Percentiles rank a stretch among this genome's conserved stretches.
Evolutionary conservation across 2,113 vertebrate species (phyloP).

Genomic region (Odobenus rosmarus): DNA sequence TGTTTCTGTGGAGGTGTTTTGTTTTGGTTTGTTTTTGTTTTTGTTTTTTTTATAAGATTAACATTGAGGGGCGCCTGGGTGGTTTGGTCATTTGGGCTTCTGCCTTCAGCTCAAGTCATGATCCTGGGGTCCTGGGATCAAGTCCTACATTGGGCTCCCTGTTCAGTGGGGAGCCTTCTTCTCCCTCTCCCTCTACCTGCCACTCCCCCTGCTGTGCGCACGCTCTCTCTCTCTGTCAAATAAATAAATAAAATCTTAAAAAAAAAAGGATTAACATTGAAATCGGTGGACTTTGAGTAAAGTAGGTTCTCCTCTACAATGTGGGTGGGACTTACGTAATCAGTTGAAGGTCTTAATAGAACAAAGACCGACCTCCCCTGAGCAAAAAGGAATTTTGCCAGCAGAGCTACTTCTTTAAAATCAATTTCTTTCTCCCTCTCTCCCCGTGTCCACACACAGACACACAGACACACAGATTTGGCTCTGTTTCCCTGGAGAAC

Average conservation of each 20-base stretch:
- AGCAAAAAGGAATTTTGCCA: not conserved
- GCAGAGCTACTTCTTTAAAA: not conserved
- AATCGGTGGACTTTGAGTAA: not conserved
- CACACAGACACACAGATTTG: not conserved
- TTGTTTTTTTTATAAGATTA: not conserved
- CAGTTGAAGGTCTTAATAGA: not conserved
- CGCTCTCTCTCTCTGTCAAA: not conserved
- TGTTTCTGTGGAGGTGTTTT: not conserved
- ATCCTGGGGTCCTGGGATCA: not conserved
- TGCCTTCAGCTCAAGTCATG: not conserved
- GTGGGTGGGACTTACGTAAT: not conserved
- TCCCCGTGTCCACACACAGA: not conserved
- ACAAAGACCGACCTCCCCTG: not conserved
- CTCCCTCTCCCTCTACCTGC: not conserved
- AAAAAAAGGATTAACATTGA: not conserved
- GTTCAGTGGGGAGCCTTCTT: not conserved
- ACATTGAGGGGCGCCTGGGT: not conserved
- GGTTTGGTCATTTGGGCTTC: not conserved
- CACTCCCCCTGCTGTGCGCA: not conserved
- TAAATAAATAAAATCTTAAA: not conserved
- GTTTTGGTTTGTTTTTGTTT: not conserved
- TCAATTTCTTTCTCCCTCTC: not conserved
- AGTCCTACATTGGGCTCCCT: not conserved
- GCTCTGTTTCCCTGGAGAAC: not conserved
- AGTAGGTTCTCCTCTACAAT: not conserved